A percentile compares a stretch with the other conserved stretches of the same genome.
Conservation (phyloP, 2,888 invertebrate species). For the Pachydiplax longipennis region DNA sequence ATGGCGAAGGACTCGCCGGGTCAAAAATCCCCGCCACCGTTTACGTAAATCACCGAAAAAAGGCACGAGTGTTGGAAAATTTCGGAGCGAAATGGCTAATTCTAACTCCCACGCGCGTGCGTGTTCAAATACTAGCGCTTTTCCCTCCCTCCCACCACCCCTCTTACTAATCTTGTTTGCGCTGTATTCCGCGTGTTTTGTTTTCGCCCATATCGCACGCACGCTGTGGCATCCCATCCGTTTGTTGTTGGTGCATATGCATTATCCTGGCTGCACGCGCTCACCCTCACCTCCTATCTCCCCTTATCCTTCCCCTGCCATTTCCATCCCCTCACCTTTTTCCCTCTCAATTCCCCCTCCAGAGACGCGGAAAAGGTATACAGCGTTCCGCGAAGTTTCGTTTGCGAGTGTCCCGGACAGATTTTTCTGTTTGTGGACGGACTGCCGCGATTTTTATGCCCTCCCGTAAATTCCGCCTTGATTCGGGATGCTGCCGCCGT, state of each 20-base stretch:
- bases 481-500: neutral
- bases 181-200: conserved; percentile 34
- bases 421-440: conserved; percentile 18
- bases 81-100: neutral
- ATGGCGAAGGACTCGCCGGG: neutral
- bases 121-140: neutral
- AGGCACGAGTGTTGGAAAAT: neutral
- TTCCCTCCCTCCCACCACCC: neutral
- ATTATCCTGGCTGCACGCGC: conserved; percentile 32
- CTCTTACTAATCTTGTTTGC: conserved; percentile 26
- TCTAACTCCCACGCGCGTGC: neutral
- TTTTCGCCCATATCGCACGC: conserved; percentile 24
- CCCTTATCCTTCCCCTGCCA: neutral
- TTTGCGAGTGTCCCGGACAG: neutral
- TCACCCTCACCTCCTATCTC: neutral
- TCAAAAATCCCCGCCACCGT: neutral
- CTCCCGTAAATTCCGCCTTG: neutral
- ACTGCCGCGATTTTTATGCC: neutral
- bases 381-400: neutral
- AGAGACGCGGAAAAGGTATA: neutral
- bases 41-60: conserved; percentile 1
- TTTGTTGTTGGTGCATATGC: conserved; percentile 39
- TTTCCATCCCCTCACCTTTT: neutral
- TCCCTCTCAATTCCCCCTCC: neutral
- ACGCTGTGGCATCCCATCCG: conserved; percentile 30